Evolutionary conservation across 2,113 vertebrate genomes (phyloP), one percentile per base, ranked within the genome.

Genomic region (Edolisoma coerulescens): DNA sequence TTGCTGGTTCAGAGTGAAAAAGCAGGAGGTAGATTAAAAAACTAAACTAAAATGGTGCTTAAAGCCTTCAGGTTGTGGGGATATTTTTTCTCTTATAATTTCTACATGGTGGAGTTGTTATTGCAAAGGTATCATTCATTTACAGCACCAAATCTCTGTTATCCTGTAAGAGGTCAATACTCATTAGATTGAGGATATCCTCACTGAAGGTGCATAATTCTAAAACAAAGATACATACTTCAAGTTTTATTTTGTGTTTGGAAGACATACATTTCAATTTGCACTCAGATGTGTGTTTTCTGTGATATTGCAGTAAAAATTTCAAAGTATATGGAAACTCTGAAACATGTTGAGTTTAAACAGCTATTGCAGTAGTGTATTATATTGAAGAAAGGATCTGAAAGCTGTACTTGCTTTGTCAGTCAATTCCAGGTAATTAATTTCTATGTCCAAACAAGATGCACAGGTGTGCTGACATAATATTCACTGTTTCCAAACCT

Each of bases 371-470:
- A 87, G 21, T 57, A 88, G 42, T 59, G 60, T 16, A 54, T 91
- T 79, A 17, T 3, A 33, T 50, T 92, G 88, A 75, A 89, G 71
- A 95, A 90, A 97, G 53, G 30, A 92, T 71, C 49, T 83, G 49
- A 94, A 77, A 96, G 69, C 71, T 95, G 61, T 44, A 41, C 74
- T 89, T 95, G 70, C 49, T 93, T 61, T 95, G 78, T 85, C 84
- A 87, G 44, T 96, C 93, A 76, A 88, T 96, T 85, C 79, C 71
- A 96, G 41, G 67, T 93, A 95, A 96, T 95, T 97, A 94, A 97
- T 97, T 96, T 96, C 63, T 94, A n/a, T 91, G 63, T 83, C 90
- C 84, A 96, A 96, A 96, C 17, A 96, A 75, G 69, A 94, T 93
- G 81, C 73, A 69, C 63, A 90, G 54, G 91, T 96, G 57, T 97